Conservation (phyloP, 2,797 vertebrate genomes). For the Mormyrops boulengeri region DNA sequence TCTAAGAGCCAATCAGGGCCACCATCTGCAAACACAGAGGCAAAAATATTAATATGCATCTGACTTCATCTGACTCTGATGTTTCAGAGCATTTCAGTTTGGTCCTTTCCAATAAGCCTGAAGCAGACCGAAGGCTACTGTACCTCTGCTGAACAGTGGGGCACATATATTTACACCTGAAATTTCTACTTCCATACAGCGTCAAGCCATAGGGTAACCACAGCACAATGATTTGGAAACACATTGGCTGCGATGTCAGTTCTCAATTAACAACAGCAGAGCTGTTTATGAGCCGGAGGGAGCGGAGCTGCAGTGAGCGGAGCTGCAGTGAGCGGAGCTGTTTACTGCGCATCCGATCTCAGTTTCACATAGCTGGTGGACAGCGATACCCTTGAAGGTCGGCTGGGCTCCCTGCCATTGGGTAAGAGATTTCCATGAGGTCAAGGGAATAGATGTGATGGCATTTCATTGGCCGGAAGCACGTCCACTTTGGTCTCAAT, state of each 20-base stretch:
- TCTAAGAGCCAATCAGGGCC: not conserved
- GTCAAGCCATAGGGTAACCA: not conserved
- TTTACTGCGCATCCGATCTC: slow-evolving; percentile 51
- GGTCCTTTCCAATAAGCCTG: not conserved
- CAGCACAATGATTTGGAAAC: not conserved
- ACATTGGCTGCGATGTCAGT: not conserved
- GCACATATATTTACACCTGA: not conserved
- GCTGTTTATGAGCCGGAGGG: slow-evolving; percentile 58
- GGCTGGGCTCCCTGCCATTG: slow-evolving; percentile 26
- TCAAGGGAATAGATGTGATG: slow-evolving; percentile 48
- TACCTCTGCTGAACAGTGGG: not conserved
- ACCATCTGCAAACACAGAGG: not conserved
- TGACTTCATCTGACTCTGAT: not conserved
- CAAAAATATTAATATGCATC: not conserved
- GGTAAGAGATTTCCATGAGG: slow-evolving; percentile 63
- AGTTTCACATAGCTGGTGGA: slow-evolving; percentile 36
- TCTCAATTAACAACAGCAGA: slow-evolving; percentile 51
- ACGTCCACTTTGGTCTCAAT: slow-evolving; percentile 33
- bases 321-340: slow-evolving; percentile 41
- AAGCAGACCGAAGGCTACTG: not conserved
- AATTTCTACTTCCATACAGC: not conserved
- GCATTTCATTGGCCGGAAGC: slow-evolving; percentile 36
- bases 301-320: slow-evolving; percentile 38
- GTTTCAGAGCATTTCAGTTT: not conserved
- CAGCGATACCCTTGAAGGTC: slow-evolving; percentile 16